Percentiles rank a stretch among this genome's conserved stretches.
phyloP scores from a whole-genome alignment of 1,140 invertebrate genomes.

The Drosophila quadrilineata region DNA sequence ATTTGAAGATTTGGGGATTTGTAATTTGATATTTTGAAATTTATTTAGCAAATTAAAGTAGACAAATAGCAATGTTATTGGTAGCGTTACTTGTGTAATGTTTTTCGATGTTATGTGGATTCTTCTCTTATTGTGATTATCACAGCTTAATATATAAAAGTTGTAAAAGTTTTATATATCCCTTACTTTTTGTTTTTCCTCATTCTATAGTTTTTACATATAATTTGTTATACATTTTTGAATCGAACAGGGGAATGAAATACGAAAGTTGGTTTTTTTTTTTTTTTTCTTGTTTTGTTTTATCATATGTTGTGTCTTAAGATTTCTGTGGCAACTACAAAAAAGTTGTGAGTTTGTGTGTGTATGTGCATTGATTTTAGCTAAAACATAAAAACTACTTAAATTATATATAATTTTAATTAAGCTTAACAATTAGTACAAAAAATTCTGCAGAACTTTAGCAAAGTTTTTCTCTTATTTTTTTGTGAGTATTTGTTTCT shows the following conservation, averaged over 20 bases:
- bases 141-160: constrained; percentile 77
- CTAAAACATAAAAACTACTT: constrained; percentile 77
- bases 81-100: too few species aligned
- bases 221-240: constrained; percentile 8
- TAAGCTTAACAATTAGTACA: constrained; percentile 59
- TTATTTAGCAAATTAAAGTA: neutral
- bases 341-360: constrained; percentile 33
- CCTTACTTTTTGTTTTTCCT: constrained; percentile 42
- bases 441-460: constrained; percentile 67
- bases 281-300: constrained; percentile 21
- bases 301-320: constrained; percentile 27
- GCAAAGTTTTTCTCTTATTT: constrained; percentile 62
- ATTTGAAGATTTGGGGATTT: neutral
- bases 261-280: constrained; percentile 17
- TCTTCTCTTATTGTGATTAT: constrained; percentile 68
- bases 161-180: constrained; percentile 54
- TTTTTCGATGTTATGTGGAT: neutral
- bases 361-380: too few species aligned
- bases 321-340: constrained; percentile 25
- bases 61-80: too few species aligned
- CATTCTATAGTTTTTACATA: neutral
- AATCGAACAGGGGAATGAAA: constrained; percentile 23
- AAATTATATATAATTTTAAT: constrained; percentile 48
- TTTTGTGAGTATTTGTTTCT: constrained; percentile 31
- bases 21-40: neutral